These are phyloP conservation scores for Harpegnathos saltator DNA, from an alignment of 1,140 invertebrate species.

Conservation along the genomic window DNA sequence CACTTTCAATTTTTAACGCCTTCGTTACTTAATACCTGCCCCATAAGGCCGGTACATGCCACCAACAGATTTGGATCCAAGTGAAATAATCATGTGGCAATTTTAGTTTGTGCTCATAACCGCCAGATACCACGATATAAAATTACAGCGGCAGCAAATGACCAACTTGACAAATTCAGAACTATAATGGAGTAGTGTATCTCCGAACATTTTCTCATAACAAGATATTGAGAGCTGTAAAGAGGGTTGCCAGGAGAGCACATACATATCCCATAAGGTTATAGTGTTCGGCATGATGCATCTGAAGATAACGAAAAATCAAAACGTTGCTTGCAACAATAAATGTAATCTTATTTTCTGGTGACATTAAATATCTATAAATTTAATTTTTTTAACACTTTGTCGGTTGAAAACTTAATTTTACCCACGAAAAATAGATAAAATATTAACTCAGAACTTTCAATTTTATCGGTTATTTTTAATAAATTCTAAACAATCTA, in stretches of 20 bases:
- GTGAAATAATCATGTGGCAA: conserved; percentile 80
- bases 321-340: background rate
- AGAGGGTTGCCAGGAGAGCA: conserved; percentile 85
- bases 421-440: no score
- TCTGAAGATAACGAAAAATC: conserved; percentile 68
- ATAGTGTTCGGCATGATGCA: conserved; percentile 76
- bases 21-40: conserved; percentile 85
- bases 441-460: no score
- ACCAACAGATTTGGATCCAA: conserved; percentile 81
- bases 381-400: background rate
- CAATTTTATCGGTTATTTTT: no score
- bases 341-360: no score
- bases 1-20: conserved; percentile 85
- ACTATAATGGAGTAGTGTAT: conserved; percentile 86
- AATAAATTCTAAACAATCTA: no score
- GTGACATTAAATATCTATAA: background rate
- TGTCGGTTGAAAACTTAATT: no score
- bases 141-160: conserved; percentile 81
- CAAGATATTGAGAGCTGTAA: conserved; percentile 86
- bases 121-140: conserved; percentile 77
- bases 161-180: conserved; percentile 85
- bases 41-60: conserved; percentile 82
- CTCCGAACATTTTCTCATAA: conserved; percentile 86
- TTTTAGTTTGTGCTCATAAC: conserved; percentile 70
- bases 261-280: conserved; percentile 85